Conservation (phyloP, 2,797 vertebrate genomes). For the Craterocephalus amniculus region DNA sequence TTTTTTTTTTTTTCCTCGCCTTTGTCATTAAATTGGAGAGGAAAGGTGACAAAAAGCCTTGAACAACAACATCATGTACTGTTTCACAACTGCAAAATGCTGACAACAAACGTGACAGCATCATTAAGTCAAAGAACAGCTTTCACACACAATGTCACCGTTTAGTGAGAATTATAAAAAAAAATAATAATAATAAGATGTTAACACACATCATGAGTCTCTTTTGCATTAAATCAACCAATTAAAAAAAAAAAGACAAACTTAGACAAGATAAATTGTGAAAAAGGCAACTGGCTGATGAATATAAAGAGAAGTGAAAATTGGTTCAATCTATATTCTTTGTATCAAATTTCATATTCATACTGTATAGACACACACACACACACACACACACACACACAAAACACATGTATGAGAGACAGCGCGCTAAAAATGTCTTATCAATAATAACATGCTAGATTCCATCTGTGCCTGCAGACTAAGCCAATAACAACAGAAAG, state of each 20-base stretch:
- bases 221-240: neutral
- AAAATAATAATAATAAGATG: constrained; percentile 12
- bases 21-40: constrained; percentile 56
- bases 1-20: constrained; percentile 6
- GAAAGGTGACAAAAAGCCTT: constrained; percentile 58
- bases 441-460: constrained; percentile 52
- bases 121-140: constrained; percentile 45
- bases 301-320: neutral
- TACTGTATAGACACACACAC: neutral
- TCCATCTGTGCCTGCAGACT: constrained; percentile 52
- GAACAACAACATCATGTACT: constrained; percentile 55
- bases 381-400: neutral
- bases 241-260: neutral
- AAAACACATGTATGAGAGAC: constrained; percentile 29
- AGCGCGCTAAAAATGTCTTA: constrained; percentile 63
- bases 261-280: neutral
- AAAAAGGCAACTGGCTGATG: neutral
- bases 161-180: constrained; percentile 19
- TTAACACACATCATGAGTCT: constrained; percentile 8
- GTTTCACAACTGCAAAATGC: constrained; percentile 52
- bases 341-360: neutral
- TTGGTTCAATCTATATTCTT: neutral
- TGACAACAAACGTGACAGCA: constrained; percentile 55
- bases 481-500: constrained; percentile 54
- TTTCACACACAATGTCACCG: constrained; percentile 15